Evolutionary conservation across 2,888 invertebrate genomes (phyloP), one percentile per base, ranked within the genome.

Genomic region (Mythimna vitellina): DNA sequence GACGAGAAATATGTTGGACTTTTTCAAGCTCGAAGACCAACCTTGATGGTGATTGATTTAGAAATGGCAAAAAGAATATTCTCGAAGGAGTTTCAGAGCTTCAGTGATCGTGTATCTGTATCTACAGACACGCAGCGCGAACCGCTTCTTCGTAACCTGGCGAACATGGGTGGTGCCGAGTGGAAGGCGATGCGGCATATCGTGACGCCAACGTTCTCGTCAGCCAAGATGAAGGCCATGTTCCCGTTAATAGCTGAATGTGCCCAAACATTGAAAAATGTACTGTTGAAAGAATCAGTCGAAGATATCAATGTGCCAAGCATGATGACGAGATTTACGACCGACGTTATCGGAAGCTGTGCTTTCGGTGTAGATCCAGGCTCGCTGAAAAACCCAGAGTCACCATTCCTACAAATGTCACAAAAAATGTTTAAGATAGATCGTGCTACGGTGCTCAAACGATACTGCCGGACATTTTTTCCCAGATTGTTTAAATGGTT

Each of bases 181-280:
- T 96, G 96, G 96, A 95, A 92, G 83, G 90, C 92, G 38, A 95
- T 96, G 95, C 88, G 96, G 65, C 93, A 94, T 46, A 94, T 95
- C 70, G 93, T 96, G 20, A 93, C 95, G 9, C 96, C 96, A 17
- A 93, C 95, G n/a, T 96, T 96, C 82, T 95, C 96, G 7, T 93
- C 96, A 17, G 96, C 94, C 38, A 96, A 96, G 84, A 96, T 96
- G 95, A 96, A 95, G 81, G 96, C 93, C 7, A 96, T 96, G 96
- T 96, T 96, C 81, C 95, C 95, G 29, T 87, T 96, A 58, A 87
- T 96, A 62, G 91, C 90, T 5, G 94, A 95, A 12, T 96, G 96
- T 85, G 93, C 95, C 0, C 89, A 89, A 76, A 90, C 92, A 8
- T 87, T 96, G 25, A 91, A 91, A 81, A 84, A 85, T 38, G 86